phyloP scores from a whole-genome alignment of 2,113 vertebrate genomes.

The Sapayoa aenigma region DNA sequence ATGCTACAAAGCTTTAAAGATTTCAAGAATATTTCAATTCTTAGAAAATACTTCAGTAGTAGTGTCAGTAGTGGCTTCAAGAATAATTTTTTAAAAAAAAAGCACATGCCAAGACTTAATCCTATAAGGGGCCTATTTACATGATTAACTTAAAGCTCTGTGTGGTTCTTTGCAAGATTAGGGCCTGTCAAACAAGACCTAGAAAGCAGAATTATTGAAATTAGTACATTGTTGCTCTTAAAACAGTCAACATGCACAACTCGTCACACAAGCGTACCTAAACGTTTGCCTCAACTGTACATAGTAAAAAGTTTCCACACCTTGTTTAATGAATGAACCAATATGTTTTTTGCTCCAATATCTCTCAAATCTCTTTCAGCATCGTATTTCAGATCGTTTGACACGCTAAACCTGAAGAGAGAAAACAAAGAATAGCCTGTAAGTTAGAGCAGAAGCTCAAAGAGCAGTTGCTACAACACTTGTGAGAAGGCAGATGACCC shows the following conservation, averaged over 20 bases:
- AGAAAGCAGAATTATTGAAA: background rate
- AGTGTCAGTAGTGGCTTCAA: background rate
- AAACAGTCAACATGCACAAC: background rate
- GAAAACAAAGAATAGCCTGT: background rate
- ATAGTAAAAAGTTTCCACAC: conserved; percentile 75
- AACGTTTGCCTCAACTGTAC: conserved; percentile 48
- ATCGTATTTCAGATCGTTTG: conserved; percentile 97
- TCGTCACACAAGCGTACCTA: conserved; percentile 41
- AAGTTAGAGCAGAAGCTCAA: background rate
- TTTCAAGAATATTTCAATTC: background rate
- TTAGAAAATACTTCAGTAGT: background rate
- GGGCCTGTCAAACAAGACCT: conserved; percentile 8
- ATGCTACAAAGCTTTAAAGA: background rate
- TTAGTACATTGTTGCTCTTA: background rate
- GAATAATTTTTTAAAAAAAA: background rate
- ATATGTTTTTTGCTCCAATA: conserved; percentile 96
- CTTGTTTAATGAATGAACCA: conserved; percentile 97
- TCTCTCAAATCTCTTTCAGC: conserved; percentile 95
- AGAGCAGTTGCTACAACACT: background rate
- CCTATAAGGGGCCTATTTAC: background rate
- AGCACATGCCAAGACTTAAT: background rate
- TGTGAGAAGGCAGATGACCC: background rate
- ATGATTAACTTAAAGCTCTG: background rate
- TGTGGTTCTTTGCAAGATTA: background rate
- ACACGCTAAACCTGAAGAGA: conserved; percentile 91